Percentiles rank a stretch among this genome's conserved stretches.
Evolutionary conservation across 2,888 invertebrate genomes (phyloP).

Genomic region (Tenthredo amoena): DNA sequence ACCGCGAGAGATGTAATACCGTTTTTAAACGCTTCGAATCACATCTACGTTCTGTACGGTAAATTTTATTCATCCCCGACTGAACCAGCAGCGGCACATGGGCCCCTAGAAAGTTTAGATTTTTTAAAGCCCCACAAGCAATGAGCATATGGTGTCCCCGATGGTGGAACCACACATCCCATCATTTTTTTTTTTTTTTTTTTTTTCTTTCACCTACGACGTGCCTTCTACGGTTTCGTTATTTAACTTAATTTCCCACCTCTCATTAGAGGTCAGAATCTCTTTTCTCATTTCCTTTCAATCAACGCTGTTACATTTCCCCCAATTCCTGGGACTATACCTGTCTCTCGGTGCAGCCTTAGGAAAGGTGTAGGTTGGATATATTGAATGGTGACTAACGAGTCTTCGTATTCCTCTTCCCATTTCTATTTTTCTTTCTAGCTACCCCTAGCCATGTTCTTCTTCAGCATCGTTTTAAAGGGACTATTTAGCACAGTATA

Average conservation of each 20-base stretch:
- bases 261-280: no score
- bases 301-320: background rate
- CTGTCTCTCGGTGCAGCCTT: background rate
- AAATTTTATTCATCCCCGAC: background rate
- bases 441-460: background rate
- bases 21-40: background rate
- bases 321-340: background rate
- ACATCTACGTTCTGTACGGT: background rate
- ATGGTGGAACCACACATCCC: background rate
- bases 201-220: no score
- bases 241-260: background rate
- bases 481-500: background rate
- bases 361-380: background rate
- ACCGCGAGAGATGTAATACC: background rate
- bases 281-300: background rate
- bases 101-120: background rate
- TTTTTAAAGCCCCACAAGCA: constrained; percentile 38
- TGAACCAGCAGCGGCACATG: background rate
- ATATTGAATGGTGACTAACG: constrained; percentile 32
- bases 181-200: no score
- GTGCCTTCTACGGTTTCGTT: background rate
- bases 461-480: constrained; percentile 27
- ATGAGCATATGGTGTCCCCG: constrained; percentile 46
- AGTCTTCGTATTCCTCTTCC: background rate
- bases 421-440: background rate